phyloP scores from a whole-genome alignment of 2,888 invertebrate species.

The Eustalomyia histrio region DNA sequence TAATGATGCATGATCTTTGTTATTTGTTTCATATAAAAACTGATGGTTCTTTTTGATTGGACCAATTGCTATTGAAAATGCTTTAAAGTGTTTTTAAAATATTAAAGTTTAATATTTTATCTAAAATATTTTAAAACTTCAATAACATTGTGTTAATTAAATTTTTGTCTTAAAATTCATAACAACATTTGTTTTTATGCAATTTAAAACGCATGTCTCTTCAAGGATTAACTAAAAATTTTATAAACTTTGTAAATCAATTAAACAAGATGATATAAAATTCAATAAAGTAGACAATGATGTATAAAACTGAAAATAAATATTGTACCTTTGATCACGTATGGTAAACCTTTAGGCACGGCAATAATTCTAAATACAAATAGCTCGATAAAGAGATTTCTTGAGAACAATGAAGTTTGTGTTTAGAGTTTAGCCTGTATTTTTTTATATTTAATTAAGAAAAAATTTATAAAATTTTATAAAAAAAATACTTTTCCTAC shows the following conservation, averaged over 20 bases:
- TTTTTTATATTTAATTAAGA: no score
- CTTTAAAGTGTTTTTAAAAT: not conserved
- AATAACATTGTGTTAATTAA: no score
- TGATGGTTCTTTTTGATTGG: not conserved
- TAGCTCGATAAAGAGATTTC: no score
- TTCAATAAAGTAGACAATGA: conserved; percentile 8
- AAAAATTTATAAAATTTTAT: no score
- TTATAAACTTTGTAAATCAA: conserved; percentile 5
- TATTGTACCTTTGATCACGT: no score
- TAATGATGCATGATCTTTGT: not conserved
- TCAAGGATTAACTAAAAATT: conserved; percentile 4
- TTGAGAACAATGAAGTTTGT: no score
- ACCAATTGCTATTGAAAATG: not conserved
- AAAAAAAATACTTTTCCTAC: no score
- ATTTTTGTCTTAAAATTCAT: no score
- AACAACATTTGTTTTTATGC: not conserved
- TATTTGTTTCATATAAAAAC: not conserved
- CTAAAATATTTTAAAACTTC: not conserved
- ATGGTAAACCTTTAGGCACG: no score
- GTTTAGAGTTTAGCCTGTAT: no score
- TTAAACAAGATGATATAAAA: not conserved
- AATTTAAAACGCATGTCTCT: not conserved
- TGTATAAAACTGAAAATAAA: not conserved
- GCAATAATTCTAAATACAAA: no score
- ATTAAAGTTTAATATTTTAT: not conserved